Evolutionary conservation across 2,113 vertebrate species (phyloP).

Genomic region (Xenus cinereus): DNA sequence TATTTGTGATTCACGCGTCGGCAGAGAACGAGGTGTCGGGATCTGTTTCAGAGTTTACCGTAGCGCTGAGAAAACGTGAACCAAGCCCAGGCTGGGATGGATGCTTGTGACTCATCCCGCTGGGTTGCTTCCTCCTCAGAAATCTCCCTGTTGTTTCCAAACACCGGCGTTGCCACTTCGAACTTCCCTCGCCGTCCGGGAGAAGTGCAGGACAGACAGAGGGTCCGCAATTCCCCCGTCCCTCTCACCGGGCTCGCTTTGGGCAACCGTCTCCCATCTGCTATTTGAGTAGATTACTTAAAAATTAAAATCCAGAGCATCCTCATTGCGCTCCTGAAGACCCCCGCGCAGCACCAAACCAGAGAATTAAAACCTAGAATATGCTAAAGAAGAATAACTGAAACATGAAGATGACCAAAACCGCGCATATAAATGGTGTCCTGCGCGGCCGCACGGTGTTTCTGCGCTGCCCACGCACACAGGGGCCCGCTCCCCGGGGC

Average conservation of each 20-base stretch:
- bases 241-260: background rate
- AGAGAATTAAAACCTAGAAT: background rate
- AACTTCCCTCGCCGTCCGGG: background rate
- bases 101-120: background rate
- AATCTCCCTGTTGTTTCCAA: background rate
- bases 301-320: background rate
- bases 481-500: fast-evolving
- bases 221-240: background rate
- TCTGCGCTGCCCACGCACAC: background rate
- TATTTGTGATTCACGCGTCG: background rate
- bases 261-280: background rate
- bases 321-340: background rate
- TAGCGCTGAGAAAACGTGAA: background rate
- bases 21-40: background rate
- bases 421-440: fast-evolving
- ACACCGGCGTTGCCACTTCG: background rate
- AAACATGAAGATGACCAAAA: background rate
- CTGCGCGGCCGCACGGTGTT: background rate
- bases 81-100: background rate
- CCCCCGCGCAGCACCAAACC: background rate
- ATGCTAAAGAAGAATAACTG: background rate
- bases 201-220: background rate
- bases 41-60: background rate
- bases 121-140: background rate
- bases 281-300: background rate